phyloP scores from a whole-genome alignment of 1,140 invertebrate genomes.

The Penaeus indicus region DNA sequence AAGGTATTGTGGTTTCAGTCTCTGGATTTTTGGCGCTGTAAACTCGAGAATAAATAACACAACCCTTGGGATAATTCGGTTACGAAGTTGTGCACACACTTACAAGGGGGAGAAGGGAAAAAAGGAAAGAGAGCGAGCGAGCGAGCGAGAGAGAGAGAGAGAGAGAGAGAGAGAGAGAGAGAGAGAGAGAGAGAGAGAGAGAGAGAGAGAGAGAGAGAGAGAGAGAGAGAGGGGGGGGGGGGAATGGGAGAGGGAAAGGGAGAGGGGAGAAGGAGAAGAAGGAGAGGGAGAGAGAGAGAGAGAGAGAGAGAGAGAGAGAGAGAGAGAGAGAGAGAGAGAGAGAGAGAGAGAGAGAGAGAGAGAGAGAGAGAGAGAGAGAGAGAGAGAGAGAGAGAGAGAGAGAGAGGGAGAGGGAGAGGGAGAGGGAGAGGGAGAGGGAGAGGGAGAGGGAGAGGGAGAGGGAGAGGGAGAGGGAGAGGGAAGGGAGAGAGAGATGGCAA shows the following conservation, averaged over 20 bases:
- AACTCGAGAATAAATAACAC: too few relatives aligned
- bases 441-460: neutral
- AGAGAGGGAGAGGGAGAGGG: neutral
- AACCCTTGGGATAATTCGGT: too few relatives aligned
- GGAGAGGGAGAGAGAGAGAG: constrained; percentile 11
- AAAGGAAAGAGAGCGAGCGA: neutral
- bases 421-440: constrained; percentile 9
- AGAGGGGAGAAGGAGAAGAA: constrained; percentile 5
- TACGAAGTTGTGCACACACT: too few relatives aligned
- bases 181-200: neutral
- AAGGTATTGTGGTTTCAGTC: too few relatives aligned
- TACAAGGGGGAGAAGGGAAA: neutral
- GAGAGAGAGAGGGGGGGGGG: neutral
- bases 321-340: neutral
- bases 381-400: neutral
- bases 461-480: neutral
- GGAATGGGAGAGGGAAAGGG: neutral
- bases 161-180: too few relatives aligned
- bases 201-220: neutral
- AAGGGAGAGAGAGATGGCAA: too few relatives aligned
- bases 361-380: neutral
- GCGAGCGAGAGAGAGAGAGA: neutral
- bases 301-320: neutral
- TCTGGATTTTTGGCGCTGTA: too few relatives aligned
- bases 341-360: neutral